Percentiles rank a stretch among this genome's conserved stretches.
Conservation (phyloP, 2,888 invertebrate genomes). For the Anodontia alba region DNA sequence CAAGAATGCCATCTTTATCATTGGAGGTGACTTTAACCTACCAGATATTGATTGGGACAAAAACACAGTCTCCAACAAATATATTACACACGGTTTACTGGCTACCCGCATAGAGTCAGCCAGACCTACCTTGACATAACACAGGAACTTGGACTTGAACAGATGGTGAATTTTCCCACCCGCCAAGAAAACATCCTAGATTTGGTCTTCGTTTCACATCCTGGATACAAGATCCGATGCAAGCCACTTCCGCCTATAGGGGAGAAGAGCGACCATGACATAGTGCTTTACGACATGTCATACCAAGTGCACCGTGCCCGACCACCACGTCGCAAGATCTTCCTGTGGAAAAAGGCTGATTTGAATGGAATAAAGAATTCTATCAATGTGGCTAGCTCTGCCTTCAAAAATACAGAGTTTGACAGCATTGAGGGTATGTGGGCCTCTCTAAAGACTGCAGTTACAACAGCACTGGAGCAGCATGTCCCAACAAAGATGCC, state of each 20-base stretch:
- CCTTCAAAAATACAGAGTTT: too few relatives aligned
- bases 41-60: slow-evolving; percentile 16
- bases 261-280: slow-evolving; percentile 15
- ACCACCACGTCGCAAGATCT: too few relatives aligned
- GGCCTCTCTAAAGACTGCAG: too few relatives aligned
- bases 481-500: slow-evolving; percentile 31
- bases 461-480: background rate
- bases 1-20: background rate
- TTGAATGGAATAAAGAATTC: background rate
- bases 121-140: background rate
- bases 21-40: slow-evolving; percentile 22
- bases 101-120: background rate
- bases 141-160: background rate
- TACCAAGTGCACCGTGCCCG: background rate
- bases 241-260: too few relatives aligned
- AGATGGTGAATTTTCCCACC: too few relatives aligned
- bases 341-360: slow-evolving; percentile 13
- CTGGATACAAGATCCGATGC: background rate
- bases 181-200: background rate
- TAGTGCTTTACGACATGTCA: slow-evolving; percentile 3
- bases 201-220: background rate
- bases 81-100: too few relatives aligned
- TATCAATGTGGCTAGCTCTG: too few relatives aligned
- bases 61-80: background rate
- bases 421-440: too few relatives aligned